These are phyloP conservation scores for Porites australiensis DNA, from an alignment of 64 coral and sea anemone species.

Conservation along the genomic window DNA sequence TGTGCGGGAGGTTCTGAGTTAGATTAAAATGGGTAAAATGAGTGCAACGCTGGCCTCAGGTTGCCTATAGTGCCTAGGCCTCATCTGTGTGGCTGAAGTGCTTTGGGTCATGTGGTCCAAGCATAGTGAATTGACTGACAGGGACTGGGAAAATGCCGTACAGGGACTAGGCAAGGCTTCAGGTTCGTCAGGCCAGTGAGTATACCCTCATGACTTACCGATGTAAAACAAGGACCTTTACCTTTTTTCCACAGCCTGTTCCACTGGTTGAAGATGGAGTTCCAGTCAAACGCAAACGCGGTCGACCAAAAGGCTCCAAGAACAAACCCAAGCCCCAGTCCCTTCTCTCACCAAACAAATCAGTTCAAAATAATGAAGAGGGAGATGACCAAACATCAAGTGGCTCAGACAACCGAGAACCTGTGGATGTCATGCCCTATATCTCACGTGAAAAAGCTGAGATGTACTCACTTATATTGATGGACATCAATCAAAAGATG, in stretches of 20 bases:
- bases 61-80: no score
- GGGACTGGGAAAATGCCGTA: no score
- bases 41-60: no score
- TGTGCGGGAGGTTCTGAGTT: no score
- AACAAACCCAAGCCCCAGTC: constrained; percentile 90
- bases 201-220: no score
- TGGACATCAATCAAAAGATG: constrained; percentile 97
- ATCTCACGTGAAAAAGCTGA: constrained; percentile 92
- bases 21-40: no score
- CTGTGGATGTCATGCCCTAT: constrained; percentile 72
- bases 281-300: constrained; percentile 85
- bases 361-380: constrained; percentile 8
- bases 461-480: constrained; percentile 87
- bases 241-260: constrained; percentile 14
- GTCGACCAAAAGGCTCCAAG: constrained; percentile 94
- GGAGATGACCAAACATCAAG: constrained; percentile 62
- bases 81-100: no score
- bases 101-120: no score
- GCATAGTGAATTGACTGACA: no score
- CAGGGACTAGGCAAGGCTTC: no score
- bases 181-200: no score
- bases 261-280: constrained; percentile 56
- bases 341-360: constrained; percentile 49
- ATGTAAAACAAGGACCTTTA: no score
- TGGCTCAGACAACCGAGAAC: constrained; percentile 33